Evolutionary conservation across 1,140 invertebrate genomes (phyloP), one percentile per base, ranked within the genome.

Genomic region (Kradibia gibbosae): DNA sequence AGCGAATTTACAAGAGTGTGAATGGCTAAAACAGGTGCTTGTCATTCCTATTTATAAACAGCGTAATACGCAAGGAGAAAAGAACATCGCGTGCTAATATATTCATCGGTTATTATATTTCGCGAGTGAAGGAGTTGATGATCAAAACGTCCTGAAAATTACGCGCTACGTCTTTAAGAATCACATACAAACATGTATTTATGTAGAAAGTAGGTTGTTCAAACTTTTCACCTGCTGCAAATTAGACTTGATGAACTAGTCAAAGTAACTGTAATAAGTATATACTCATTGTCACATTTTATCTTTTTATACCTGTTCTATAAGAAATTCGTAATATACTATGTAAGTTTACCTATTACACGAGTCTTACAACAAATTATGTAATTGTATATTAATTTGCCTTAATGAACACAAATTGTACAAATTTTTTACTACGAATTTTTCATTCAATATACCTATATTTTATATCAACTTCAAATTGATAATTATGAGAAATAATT

Each of bases 31-130:
- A 87, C 89, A 90, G 89, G 88, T 89, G 89, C 85, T 86, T 86
- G 89, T 90, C 90, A 91, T 85, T 84, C 84, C 89, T 90, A 90
- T 90, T 91, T 91, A 88, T 90, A 91, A 89, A 86, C 72, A 82
- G 84, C 31, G 10, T 36, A 36, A n/a, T 65, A 17, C 31, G 8
- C 31, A 22, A 67, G 34, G 77, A 73, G 70, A 86, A 78, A 85
- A 83, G 80, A 83, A 78, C 84, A 78, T 55, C 42, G 77, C 83
- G 39, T 67, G 84, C 55, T 53, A 85, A 84, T 85, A 83, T 39
- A 84, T 80, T 84, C 83, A 82, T 83, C 83, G 65, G 80, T 77
- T 45, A 75, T 71, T 84, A 83, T 80, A 78, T 60, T 67, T 22
- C 20, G 57, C 74, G 75, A n/a, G 31, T 34, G 17, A 72, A 48